Base-by-base conservation (phyloP, 1,140 invertebrate species). In the Scaptomyza montana region DNA sequence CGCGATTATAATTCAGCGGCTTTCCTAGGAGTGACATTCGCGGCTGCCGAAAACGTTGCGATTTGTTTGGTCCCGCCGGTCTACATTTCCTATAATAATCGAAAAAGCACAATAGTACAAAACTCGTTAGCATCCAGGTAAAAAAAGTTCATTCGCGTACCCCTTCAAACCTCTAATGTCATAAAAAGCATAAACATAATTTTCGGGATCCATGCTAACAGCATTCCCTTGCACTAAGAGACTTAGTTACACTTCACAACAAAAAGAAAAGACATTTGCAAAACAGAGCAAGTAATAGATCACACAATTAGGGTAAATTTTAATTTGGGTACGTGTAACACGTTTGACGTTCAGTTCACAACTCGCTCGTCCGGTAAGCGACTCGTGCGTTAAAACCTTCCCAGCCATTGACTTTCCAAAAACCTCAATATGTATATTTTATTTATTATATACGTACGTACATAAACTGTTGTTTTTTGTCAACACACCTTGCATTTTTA, bases 21-120 rank as follows among this genome's bases (percentile, higher is more conserved):
- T 96, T 97, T 92, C 97, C 97, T 86, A 98, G 94, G 91, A 98
- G 95, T 93, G 96, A 97, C 95, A 97, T 97, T 93, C 97, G 95
- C 93, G 95, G 95, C 93, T 94, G 94, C 93, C 94, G 93, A 93
- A 95, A 93, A 93, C 95, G 94, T 93, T 94, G 94, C 93, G 93
- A 93, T 76, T 73, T 86, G 59, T 60, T 89, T 67, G 84, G 89
- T 70, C 82, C 82, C 77, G 56, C 74, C 84, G 87, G 84, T 87
- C 89, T 92, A 91, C 91, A 92, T 89, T 91, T 87, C 89, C 91
- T 92, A 68, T 10, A 89, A 81, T 25, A 33, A 61, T 30, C 21
- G 21, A 25, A 46, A 74, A 33, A 33, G 30, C 12, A 43, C 30
- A 13, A 0, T 19, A 25, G 9, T 13, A 41, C 54, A 33, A 25